These are phyloP conservation scores for Pheosia tremula DNA, from an alignment of 2,888 invertebrate genomes.

Conservation along the genomic window DNA sequence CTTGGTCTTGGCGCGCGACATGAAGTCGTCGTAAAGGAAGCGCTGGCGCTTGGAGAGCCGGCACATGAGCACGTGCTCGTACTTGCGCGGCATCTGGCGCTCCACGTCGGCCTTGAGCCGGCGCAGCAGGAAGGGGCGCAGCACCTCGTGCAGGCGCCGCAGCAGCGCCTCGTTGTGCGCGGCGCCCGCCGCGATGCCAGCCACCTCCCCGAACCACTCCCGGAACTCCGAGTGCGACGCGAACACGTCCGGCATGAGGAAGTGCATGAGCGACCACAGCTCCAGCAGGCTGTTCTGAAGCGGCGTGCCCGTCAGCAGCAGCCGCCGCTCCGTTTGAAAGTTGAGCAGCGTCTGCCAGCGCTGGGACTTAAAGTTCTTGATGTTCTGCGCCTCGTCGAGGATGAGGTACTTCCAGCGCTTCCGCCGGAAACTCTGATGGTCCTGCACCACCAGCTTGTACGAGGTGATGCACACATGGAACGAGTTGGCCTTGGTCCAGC, in stretches of 20 bases:
- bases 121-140: constrained; percentile 96
- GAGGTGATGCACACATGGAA: constrained; percentile 99
- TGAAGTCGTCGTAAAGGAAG: constrained; percentile 99
- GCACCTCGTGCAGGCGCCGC: constrained; percentile 83
- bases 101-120: constrained; percentile 97
- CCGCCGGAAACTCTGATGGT: constrained; percentile 98
- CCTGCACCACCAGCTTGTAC: constrained; percentile 98
- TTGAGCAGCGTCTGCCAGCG: constrained; percentile 98
- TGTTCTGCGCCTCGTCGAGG: constrained; percentile 99
- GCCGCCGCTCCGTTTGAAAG: constrained; percentile 95
- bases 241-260: constrained; percentile 98
- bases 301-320: constrained; percentile 97
- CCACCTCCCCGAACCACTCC: constrained; percentile 99
- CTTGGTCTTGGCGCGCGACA: constrained; percentile 97
- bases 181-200: constrained; percentile 74
- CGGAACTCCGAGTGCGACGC: constrained; percentile 98
- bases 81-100: constrained; percentile 97
- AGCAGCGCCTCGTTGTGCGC: constrained; percentile 64
- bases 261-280: constrained; percentile 99
- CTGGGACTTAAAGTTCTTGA: constrained; percentile 99
- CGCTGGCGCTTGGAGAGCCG: constrained; percentile 97
- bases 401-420: constrained; percentile 99
- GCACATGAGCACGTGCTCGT: constrained; percentile 97
- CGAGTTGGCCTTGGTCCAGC: constrained; percentile 99
- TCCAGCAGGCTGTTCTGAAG: constrained; percentile 98